Base-by-base conservation (phyloP, 2,797 vertebrate genomes). In the Neosilurus mollespiculum region DNA sequence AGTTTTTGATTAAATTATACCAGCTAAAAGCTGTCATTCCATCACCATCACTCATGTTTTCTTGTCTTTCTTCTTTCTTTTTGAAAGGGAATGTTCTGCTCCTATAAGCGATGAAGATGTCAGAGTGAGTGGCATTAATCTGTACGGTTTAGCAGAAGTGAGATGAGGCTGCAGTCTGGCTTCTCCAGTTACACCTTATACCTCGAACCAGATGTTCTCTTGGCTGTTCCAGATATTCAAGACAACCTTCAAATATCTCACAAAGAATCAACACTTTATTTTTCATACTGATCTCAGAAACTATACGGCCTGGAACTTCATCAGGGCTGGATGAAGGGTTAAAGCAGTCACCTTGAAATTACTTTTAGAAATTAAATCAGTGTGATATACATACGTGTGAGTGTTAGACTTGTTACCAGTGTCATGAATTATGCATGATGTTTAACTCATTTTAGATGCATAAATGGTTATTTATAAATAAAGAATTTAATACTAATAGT, bases 171-270 rank as follows among this genome's bases (percentile, higher is more conserved):
- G 79, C 82, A 54, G 75, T 54, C 34, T 51, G 24, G 53, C 15
- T 56, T 84, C 78, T 77, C 79, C 12, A 7, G 54, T 84, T 85
- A 77, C 79, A 14, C 43, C 54, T 66, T 43, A 37, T 54, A 85
- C 80, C 80, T 53, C 43, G 72, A 78, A 78, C 56, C 84, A 85
- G 84, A 82, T 85, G 84, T 85, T 65, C 64, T 78, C 22, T 72
- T 5, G 20, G 30, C 54, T 77, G 54, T 69, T 84, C 71, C 61
- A 58, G n/a, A 54, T 26, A 43, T 59, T 65, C 53, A 16, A 58
- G 16, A 53, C 65, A 53, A 37, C 4, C 64, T 78, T 69, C 3
- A 78, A 83, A 69, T 51, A 62, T 77, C 71, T 56, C 11, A 65
- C 49, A 20, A 54, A 43, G 30, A 70, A 70, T 22, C 3, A 56